These are phyloP conservation scores for Drosophila lutescens DNA, from an alignment of 2,888 invertebrate species.

Conservation along the genomic window DNA sequence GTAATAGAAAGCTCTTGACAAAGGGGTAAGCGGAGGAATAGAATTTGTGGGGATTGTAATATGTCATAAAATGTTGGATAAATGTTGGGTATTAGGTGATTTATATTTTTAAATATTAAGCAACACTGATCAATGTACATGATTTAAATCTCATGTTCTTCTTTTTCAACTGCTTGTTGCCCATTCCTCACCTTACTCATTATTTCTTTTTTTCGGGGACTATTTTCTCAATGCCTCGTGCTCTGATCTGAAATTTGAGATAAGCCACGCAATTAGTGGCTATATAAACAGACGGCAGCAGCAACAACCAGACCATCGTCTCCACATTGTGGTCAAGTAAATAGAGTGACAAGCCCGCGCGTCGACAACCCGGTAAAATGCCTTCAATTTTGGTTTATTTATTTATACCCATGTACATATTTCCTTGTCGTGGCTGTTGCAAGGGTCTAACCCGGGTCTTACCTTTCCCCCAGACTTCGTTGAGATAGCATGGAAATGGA, in stretches of 20 bases:
- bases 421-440: conserved; percentile 44
- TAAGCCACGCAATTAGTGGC: conserved; percentile 75
- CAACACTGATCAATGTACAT: neutral
- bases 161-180: conserved; percentile 1
- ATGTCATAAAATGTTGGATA: too few relatives aligned
- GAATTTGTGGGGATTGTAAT: too few relatives aligned
- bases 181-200: conserved; percentile 9
- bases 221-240: conserved; percentile 46
- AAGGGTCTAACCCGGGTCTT: conserved; percentile 16
- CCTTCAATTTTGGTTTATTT: conserved; percentile 47
- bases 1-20: neutral
- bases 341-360: conserved; percentile 51
- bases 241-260: conserved; percentile 71
- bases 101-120: neutral
- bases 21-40: too few relatives aligned
- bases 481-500: conserved; percentile 23
- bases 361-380: conserved; percentile 26
- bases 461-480: conserved; percentile 8
- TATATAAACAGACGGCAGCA: conserved; percentile 53
- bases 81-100: too few relatives aligned
- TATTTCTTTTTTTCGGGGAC: conserved; percentile 6
- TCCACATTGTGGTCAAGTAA: conserved; percentile 62
- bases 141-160: neutral
- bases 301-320: conserved; percentile 14
- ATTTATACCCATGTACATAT: conserved; percentile 32